These are phyloP conservation scores for Galeopterus variegatus DNA, from an alignment of 2,113 vertebrate species.

Conservation along the genomic window DNA sequence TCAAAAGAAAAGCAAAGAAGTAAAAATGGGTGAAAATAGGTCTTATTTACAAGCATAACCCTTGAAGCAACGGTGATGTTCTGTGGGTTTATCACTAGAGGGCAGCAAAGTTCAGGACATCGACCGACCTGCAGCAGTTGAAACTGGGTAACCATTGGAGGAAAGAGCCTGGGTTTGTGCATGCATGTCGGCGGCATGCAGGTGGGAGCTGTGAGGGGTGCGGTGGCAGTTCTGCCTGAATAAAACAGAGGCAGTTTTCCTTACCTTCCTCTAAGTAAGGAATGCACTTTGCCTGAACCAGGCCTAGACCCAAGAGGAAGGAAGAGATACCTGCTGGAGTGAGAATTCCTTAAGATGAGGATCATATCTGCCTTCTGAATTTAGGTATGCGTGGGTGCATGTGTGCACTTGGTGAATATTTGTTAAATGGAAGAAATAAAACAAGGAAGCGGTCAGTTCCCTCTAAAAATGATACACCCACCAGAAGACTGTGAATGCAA, in stretches of 20 bases:
- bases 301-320: background rate
- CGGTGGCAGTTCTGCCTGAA: background rate
- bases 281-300: background rate
- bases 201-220: background rate
- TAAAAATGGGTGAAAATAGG: background rate
- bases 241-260: background rate
- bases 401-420: no score
- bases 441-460: background rate
- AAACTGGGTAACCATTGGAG: accelerated
- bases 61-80: background rate
- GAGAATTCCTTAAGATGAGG: background rate
- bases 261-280: background rate
- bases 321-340: background rate
- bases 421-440: background rate
- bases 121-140: accelerated
- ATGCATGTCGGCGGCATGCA: no score
- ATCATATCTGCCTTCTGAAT: background rate
- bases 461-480: background rate
- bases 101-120: conserved; percentile 20
- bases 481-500: background rate
- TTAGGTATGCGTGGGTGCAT: background rate
- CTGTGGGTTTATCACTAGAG: background rate
- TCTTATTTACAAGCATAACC: background rate
- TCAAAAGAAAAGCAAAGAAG: background rate
- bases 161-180: no score